Percentiles rank a stretch among this genome's conserved stretches.
These are phyloP conservation scores for Danio choprae DNA, from an alignment of 2,797 vertebrate species.

Conservation along the genomic window DNA sequence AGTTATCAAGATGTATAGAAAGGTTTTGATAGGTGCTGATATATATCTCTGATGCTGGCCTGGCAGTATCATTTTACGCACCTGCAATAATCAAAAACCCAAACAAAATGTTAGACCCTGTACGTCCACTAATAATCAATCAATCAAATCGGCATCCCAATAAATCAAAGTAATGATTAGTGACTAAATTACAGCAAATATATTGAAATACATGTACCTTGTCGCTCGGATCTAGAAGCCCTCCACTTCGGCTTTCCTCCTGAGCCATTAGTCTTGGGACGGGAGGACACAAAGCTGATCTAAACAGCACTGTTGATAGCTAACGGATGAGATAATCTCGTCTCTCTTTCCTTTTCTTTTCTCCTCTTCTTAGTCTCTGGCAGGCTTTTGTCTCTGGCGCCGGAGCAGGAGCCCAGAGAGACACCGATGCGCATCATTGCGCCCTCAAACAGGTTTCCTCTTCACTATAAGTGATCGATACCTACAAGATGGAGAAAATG, in stretches of 20 bases:
- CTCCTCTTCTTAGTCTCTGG: conserved; percentile 71
- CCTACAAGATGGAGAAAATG: not conserved
- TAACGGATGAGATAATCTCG: conserved; percentile 80
- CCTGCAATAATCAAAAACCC: conserved; percentile 4
- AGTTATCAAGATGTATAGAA: conserved; percentile 45
- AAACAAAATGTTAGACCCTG: conserved; percentile 1
- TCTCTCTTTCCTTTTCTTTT: conserved; percentile 73
- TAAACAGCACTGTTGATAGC: conserved; percentile 79
- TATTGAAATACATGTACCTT: conserved; percentile 10
- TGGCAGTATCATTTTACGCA: not conserved
- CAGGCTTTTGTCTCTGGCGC: conserved; percentile 79
- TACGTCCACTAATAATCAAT: not conserved
- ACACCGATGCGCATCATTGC: conserved; percentile 50
- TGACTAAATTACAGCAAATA: conserved; percentile 7
- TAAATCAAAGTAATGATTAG: not conserved
- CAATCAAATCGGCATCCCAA: not conserved
- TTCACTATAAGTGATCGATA: conserved; percentile 34
- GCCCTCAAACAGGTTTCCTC: conserved; percentile 32
- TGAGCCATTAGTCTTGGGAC: conserved; percentile 64
- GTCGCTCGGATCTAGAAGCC: not conserved
- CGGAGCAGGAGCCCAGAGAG: conserved; percentile 67
- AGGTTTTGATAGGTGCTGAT: conserved; percentile 38
- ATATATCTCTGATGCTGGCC: not conserved
- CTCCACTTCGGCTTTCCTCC: conserved; percentile 57
- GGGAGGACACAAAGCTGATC: conserved; percentile 70